Evolutionary conservation across 2,797 vertebrate species (phyloP).

Genomic region (Acestrorhynchus altus): DNA sequence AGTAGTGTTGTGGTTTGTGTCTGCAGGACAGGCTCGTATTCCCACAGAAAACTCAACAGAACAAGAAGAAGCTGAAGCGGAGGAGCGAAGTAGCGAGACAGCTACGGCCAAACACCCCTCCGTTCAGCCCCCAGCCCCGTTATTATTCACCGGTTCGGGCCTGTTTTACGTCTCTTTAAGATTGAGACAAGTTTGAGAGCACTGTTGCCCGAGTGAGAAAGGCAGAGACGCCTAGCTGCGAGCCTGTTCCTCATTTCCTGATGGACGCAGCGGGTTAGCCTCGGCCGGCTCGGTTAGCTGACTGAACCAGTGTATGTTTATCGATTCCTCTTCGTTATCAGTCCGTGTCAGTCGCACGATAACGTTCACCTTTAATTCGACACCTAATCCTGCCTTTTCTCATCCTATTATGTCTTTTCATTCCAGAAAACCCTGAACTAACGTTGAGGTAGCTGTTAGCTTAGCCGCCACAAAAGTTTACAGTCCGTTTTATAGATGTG

Average conservation of each 20-base stretch:
- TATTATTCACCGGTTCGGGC: not conserved
- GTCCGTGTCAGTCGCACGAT: not conserved
- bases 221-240: not conserved
- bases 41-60: conserved; percentile 26
- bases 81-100: too few species aligned
- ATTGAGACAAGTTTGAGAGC: not conserved
- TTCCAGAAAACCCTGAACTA: not conserved
- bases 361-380: not conserved
- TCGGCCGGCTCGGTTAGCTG: not conserved
- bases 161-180: not conserved
- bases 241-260: conserved; percentile 15
- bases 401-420: not conserved
- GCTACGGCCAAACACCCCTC: not conserved
- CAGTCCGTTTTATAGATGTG: not conserved
- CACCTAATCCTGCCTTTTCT: not conserved
- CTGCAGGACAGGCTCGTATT: not conserved
- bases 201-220: not conserved
- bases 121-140: too few species aligned
- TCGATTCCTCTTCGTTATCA: not conserved
- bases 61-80: not conserved
- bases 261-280: not conserved
- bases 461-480: conserved; percentile 16
- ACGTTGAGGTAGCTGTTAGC: not conserved
- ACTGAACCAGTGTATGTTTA: too few species aligned
- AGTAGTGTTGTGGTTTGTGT: not conserved